Evolutionary conservation across 1,140 invertebrate species (phyloP).

Genomic region (Heliconius himera): DNA sequence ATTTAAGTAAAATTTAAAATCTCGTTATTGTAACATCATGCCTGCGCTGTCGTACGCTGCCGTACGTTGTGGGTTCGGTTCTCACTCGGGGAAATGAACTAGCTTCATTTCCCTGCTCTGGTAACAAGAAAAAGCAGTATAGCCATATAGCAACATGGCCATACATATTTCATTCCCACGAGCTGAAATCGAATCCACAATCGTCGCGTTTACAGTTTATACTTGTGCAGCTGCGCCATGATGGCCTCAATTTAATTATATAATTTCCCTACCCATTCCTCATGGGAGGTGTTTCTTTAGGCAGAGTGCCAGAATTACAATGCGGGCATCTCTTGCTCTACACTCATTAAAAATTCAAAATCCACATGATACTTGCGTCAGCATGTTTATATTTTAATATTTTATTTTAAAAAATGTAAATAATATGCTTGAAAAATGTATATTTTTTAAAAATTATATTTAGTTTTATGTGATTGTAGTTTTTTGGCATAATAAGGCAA

Average conservation of each 20-base stretch:
- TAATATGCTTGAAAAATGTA: neutral
- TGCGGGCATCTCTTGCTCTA: conserved; percentile 3
- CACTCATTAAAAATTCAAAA: conserved; percentile 11
- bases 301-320: conserved; percentile 1
- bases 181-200: neutral
- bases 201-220: neutral
- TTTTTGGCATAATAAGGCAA: no score
- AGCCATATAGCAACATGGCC: no score
- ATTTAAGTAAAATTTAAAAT: neutral
- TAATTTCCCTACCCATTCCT: neutral
- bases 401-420: conserved; percentile 14
- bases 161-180: no score
- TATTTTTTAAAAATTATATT: no score
- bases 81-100: no score
- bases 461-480: neutral
- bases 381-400: conserved; percentile 24
- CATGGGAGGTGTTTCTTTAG: conserved; percentile 10
- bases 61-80: no score
- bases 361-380: neutral
- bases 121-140: no score
- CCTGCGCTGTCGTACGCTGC: no score
- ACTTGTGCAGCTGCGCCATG: no score
- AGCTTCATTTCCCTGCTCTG: no score
- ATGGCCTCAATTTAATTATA: neutral
- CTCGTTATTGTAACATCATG: neutral